phyloP scores from a whole-genome alignment of 1,140 invertebrate genomes.

The Mercenaria mercenaria region DNA sequence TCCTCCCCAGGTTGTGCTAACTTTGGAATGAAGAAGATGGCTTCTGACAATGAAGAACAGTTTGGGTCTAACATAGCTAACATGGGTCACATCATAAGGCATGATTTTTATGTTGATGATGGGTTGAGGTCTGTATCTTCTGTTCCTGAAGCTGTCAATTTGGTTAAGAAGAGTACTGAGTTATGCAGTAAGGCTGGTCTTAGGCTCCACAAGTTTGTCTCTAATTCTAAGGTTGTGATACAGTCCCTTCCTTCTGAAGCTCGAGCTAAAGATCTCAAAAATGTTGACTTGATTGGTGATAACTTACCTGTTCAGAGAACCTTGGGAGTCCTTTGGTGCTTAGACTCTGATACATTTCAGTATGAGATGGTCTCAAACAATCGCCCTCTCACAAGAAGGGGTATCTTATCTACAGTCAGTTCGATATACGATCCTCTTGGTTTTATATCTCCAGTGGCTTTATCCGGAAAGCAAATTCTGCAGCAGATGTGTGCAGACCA shows the following conservation, averaged over 20 bases:
- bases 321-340: neutral
- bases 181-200: constrained; percentile 54
- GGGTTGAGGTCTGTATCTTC: constrained; percentile 42
- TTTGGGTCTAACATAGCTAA: neutral
- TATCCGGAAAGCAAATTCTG: constrained; percentile 50
- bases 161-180: neutral
- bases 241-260: neutral
- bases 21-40: constrained; percentile 51
- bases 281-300: too few species aligned
- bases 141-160: constrained; percentile 7
- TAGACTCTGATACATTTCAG: constrained; percentile 14
- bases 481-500: constrained; percentile 50
- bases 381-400: neutral
- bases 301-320: constrained; percentile 47
- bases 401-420: constrained; percentile 47
- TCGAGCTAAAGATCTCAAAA: neutral
- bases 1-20: constrained; percentile 68
- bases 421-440: constrained; percentile 66
- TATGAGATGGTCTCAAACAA: neutral
- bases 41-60: neutral
- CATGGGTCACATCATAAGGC: constrained; percentile 42
- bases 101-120: constrained; percentile 70
- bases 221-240: constrained; percentile 58
- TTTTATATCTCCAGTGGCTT: constrained; percentile 51
- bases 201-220: constrained; percentile 57